Evolutionary conservation across 2,888 invertebrate species (phyloP).

Genomic region (Apamea epomidion): DNA sequence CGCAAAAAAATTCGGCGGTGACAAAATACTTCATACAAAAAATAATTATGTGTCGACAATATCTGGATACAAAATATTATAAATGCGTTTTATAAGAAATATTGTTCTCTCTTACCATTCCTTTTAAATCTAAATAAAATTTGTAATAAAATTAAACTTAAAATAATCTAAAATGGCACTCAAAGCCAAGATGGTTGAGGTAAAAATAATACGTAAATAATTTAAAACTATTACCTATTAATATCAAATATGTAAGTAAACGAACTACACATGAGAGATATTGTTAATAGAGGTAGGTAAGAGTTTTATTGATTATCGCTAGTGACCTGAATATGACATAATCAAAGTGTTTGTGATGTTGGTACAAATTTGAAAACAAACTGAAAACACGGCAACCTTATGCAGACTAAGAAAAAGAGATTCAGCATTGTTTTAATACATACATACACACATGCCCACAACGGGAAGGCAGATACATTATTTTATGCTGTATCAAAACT

Average conservation of each 20-base stretch:
- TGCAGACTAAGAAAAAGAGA: conserved; percentile 36
- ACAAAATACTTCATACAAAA: conserved; percentile 40
- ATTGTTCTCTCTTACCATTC: conserved; percentile 32
- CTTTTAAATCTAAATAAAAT: conserved; percentile 62
- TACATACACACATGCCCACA: conserved; percentile 43
- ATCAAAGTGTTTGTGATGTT: neutral
- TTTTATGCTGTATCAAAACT: conserved; percentile 44
- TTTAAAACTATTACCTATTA: conserved; percentile 33
- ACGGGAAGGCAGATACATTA: conserved; percentile 47
- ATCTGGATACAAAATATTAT: conserved; percentile 39
- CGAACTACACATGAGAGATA: conserved; percentile 17
- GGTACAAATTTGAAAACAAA: conserved; percentile 12
- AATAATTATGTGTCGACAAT: conserved; percentile 50
- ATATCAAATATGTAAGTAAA: conserved; percentile 46
- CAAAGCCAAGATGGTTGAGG: conserved; percentile 58
- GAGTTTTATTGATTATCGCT: conserved; percentile 7
- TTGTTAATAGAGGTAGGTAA: conserved; percentile 10
- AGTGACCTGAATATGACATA: conserved; percentile 7
- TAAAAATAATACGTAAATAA: conserved; percentile 50
- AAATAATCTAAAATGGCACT: conserved; percentile 68
- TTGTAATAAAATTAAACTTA: conserved; percentile 60
- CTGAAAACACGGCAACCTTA: conserved; percentile 17
- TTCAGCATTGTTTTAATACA: conserved; percentile 47
- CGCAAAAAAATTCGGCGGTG: conserved; percentile 5
- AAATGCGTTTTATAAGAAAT: conserved; percentile 46